These are phyloP conservation scores for Tortricodes alternella DNA, from an alignment of 2,888 invertebrate genomes.

Conservation along the genomic window DNA sequence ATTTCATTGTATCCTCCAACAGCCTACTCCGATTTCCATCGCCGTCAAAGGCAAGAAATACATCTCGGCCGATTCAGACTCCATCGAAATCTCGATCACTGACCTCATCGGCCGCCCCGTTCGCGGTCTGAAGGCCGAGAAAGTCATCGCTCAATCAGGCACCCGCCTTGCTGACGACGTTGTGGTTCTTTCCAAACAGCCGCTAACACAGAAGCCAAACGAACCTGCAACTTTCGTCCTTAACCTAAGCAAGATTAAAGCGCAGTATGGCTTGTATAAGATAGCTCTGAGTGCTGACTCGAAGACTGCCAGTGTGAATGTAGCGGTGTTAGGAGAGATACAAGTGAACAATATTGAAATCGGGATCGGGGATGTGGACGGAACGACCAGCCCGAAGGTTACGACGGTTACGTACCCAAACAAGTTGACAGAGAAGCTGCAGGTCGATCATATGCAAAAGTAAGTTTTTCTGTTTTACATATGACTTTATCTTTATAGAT, in stretches of 20 bases:
- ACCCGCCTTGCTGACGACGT: conserved; percentile 88
- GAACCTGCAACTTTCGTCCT: conserved; percentile 88
- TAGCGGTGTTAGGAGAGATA: conserved; percentile 90
- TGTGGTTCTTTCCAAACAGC: conserved; percentile 87
- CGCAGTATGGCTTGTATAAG: conserved; percentile 93
- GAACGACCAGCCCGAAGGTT: conserved; percentile 91
- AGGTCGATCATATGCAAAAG: conserved; percentile 95
- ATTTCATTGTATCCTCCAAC: conserved; percentile 30
- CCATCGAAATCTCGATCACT: conserved; percentile 87
- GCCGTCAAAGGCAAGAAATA: conserved; percentile 90
- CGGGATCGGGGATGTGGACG: conserved; percentile 95
- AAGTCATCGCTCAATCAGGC: conserved; percentile 89
- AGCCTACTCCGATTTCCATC: conserved; percentile 93
- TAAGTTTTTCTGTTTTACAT: conserved; percentile 52
- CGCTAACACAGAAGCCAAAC: conserved; percentile 72
- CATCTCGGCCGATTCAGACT: conserved; percentile 88
- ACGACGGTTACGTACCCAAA: conserved; percentile 88
- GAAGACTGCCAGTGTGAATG: conserved; percentile 82
- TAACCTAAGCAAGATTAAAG: conserved; percentile 89
- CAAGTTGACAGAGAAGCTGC: conserved; percentile 86
- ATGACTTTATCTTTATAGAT: too few relatives aligned
- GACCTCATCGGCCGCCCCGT: conserved; percentile 89
- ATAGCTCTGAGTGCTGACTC: conserved; percentile 88
- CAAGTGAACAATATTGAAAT: conserved; percentile 91
- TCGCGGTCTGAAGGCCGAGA: conserved; percentile 82